Conservation (phyloP, 2,113 vertebrate species). For the Tragelaphus buxtoni region DNA sequence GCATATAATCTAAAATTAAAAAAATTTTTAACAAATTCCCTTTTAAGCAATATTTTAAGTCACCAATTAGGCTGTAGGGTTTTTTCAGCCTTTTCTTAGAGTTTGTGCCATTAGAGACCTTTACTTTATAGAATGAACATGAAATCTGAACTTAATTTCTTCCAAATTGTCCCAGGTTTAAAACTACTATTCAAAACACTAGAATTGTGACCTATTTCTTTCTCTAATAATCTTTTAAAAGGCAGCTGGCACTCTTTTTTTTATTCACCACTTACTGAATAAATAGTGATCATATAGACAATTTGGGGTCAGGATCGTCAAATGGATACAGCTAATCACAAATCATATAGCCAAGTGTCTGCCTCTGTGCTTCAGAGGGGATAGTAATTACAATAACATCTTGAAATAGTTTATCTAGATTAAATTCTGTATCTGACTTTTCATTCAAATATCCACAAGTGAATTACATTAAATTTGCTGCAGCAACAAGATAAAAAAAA, state of each 20-base stretch:
- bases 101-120: not conserved
- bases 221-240: not conserved
- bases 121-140: not conserved
- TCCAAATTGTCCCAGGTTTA: not conserved
- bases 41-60: not conserved
- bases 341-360: not conserved
- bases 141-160: constrained; percentile 24
- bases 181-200: not conserved
- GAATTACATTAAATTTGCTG: not conserved
- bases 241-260: not conserved
- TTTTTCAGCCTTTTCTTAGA: not conserved
- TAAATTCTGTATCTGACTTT: not conserved
- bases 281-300: constrained; percentile 38
- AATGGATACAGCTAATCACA: not conserved
- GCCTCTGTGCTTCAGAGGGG: not conserved
- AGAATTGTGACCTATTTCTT: constrained; percentile 5
- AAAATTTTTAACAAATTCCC: constrained; percentile 11
- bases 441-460: not conserved
- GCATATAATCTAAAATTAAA: not conserved
- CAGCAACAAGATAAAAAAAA: not conserved
- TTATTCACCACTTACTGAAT: not conserved
- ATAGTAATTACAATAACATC: not conserved
- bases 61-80: not conserved
- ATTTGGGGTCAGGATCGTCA: not conserved
- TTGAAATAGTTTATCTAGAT: not conserved